Conservation (phyloP, 2,113 vertebrate species). For the Baryphthengus martii region DNA sequence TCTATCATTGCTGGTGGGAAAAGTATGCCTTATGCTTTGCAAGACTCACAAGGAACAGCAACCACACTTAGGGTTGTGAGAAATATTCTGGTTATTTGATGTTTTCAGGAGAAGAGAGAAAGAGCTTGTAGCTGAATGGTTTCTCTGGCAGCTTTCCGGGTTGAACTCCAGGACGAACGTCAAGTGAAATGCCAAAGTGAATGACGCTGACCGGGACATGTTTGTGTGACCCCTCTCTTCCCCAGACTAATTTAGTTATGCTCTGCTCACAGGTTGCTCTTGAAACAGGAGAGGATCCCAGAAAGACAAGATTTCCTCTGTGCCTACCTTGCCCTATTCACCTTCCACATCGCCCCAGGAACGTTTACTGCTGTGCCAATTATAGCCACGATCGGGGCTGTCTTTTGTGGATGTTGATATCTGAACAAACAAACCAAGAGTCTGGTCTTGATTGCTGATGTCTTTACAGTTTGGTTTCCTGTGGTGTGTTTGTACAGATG, state of each 20-base stretch:
- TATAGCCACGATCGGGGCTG: background rate
- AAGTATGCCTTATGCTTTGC: background rate
- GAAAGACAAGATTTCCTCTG: background rate
- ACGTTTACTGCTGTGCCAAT: background rate
- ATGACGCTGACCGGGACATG: background rate
- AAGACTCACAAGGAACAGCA: background rate
- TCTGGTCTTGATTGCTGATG: constrained; percentile 34
- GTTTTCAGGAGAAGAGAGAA: background rate
- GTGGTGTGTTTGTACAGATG: constrained; percentile 33
- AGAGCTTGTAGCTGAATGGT: background rate
- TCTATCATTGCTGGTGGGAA: background rate
- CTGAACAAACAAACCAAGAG: constrained; percentile 11
- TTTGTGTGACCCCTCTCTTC: background rate
- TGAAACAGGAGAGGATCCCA: background rate
- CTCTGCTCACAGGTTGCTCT: background rate
- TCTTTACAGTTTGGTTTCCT: constrained; percentile 43
- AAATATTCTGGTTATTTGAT: background rate
- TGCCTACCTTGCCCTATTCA: constrained; percentile 16
- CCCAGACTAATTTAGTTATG: background rate
- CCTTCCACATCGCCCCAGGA: background rate
- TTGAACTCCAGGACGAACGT: background rate
- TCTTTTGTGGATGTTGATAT: background rate
- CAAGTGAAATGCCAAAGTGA: background rate
- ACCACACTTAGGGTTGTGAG: background rate
- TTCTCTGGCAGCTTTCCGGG: constrained; percentile 4